phyloP scores from a whole-genome alignment of 2,888 invertebrate genomes.

The Smittia aterrima region DNA sequence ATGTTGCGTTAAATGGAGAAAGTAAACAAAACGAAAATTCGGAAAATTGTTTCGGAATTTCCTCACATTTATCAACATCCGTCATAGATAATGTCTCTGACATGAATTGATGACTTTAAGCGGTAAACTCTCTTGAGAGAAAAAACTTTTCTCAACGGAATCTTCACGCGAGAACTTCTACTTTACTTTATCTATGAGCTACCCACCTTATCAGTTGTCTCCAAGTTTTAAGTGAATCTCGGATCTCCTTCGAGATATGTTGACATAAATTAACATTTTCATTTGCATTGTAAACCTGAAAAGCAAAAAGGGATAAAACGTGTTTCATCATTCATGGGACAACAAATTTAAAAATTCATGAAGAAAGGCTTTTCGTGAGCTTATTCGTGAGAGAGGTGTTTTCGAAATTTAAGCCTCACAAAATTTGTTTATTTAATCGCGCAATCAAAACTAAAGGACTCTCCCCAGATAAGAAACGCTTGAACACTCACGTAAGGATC shows the following conservation, averaged over 20 bases:
- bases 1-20: background rate
- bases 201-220: slow-evolving; percentile 32
- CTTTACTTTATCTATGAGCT: background rate
- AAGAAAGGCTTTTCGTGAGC: background rate
- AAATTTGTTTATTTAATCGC: too few species aligned
- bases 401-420: too few species aligned
- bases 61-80: slow-evolving; percentile 24
- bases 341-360: background rate
- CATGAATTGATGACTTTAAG: background rate
- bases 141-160: too few species aligned
- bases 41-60: slow-evolving; percentile 10
- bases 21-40: background rate
- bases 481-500: slow-evolving; percentile 14
- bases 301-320: background rate
- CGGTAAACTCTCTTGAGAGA: too few species aligned
- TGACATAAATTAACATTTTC: slow-evolving; percentile 40
- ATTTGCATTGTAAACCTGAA: slow-evolving; percentile 29
- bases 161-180: background rate
- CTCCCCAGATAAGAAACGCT: too few species aligned
- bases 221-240: slow-evolving; percentile 39
- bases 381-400: too few species aligned
- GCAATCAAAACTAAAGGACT: too few species aligned
- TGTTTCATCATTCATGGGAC: background rate
- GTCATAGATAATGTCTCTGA: background rate
- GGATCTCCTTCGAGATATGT: slow-evolving; percentile 25